Conservation (phyloP, 2,797 vertebrate species). For the Acanthiza pusilla region DNA sequence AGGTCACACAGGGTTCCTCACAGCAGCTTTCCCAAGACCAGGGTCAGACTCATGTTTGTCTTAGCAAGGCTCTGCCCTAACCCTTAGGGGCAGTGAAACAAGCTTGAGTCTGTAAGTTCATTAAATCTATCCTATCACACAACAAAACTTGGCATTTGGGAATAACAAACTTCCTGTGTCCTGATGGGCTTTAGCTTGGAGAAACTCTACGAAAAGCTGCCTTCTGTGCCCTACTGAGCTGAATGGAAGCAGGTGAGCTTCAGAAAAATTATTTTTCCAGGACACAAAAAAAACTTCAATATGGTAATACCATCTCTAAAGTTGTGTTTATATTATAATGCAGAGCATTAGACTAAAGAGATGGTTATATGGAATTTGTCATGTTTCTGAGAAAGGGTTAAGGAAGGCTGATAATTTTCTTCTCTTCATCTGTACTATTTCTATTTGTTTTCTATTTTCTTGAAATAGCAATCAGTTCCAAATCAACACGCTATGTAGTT, state of each 20-base stretch:
- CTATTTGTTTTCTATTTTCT: not conserved
- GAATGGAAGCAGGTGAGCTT: not conserved
- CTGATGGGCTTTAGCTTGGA: not conserved
- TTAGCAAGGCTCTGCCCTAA: not conserved
- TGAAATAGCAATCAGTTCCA: not conserved
- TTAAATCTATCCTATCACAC: not conserved
- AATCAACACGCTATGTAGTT: not conserved
- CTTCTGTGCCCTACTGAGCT: not conserved
- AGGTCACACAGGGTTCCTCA: not conserved
- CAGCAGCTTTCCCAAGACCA: not conserved
- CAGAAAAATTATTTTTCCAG: not conserved
- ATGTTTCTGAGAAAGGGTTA: not conserved
- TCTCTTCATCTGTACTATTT: not conserved
- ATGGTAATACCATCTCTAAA: not conserved
- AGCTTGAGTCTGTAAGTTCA: not conserved
- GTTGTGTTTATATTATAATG: not conserved
- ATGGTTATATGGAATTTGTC: not conserved
- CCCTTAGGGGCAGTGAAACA: not conserved
- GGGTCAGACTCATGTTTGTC: fast-evolving
- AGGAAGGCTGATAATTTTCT: not conserved
- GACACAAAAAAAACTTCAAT: not conserved
- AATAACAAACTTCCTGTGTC: not conserved
- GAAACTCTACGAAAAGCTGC: not conserved
- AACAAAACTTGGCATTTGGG: not conserved
- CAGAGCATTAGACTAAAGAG: not conserved